Evolutionary conservation across 2,797 vertebrate species (phyloP).

Genomic region (Manis crassicaudata): DNA sequence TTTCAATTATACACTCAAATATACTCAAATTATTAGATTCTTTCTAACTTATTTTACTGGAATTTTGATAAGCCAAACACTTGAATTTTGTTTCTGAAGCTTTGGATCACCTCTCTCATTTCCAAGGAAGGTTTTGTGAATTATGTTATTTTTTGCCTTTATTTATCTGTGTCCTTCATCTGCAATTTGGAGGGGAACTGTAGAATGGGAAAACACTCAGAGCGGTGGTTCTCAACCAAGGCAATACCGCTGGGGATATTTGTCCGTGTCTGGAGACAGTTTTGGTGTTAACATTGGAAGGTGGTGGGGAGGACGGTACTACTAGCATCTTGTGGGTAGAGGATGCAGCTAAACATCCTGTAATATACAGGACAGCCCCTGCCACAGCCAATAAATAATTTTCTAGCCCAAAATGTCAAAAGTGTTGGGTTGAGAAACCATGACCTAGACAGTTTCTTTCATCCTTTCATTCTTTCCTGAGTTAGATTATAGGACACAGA

Average conservation of each 20-base stretch:
- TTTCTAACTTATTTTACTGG: background rate
- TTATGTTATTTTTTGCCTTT: background rate
- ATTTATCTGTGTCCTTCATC: background rate
- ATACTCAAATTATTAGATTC: too few relatives aligned
- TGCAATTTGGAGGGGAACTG: background rate
- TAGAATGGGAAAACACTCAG: background rate
- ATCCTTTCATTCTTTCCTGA: background rate
- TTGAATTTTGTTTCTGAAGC: background rate
- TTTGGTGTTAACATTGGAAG: background rate
- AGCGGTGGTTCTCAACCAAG: background rate
- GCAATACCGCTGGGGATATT: background rate
- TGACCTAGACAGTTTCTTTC: background rate
- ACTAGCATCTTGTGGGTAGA: background rate
- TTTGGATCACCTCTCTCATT: background rate
- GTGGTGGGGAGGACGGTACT: accelerated
- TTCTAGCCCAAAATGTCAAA: background rate
- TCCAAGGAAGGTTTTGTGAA: background rate
- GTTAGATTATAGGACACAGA: background rate
- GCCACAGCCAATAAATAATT: background rate
- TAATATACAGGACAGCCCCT: background rate
- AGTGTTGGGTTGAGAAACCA: background rate
- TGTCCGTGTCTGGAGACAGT: background rate
- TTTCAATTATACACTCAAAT: background rate
- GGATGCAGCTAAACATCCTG: background rate
- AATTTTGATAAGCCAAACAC: background rate